These are phyloP conservation scores for Gnathonemus longibarbis DNA, from an alignment of 2,113 vertebrate species.

Conservation along the genomic window DNA sequence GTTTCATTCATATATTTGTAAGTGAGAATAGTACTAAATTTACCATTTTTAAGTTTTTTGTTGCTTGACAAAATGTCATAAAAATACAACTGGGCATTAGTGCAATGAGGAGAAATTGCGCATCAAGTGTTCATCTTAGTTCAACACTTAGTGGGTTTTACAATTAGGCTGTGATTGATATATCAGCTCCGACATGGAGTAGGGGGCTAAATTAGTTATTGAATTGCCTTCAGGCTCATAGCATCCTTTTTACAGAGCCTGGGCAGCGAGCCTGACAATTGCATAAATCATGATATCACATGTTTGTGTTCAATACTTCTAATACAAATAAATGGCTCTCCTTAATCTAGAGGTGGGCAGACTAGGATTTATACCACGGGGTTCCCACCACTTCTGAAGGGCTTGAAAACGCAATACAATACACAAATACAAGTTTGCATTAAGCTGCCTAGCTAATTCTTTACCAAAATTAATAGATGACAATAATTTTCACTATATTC, in stretches of 20 bases:
- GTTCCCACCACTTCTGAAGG: not conserved
- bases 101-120: not conserved
- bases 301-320: conserved; percentile 22
- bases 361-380: not conserved
- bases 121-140: not conserved
- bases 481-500: not conserved
- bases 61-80: not conserved
- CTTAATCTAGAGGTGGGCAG: not conserved
- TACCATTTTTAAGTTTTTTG: not conserved
- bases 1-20: not conserved
- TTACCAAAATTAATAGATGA: not conserved
- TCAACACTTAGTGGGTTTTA: not conserved
- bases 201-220: conserved; percentile 60
- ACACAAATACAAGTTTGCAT: not conserved
- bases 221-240: conserved; percentile 40
- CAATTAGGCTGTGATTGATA: conserved; percentile 37
- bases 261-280: conserved; percentile 14
- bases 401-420: not conserved
- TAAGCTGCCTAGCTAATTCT: not conserved
- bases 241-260: conserved; percentile 22
- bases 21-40: not conserved
- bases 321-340: not conserved
- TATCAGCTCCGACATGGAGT: conserved; percentile 40
- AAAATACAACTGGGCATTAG: not conserved
- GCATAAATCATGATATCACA: conserved; percentile 34